A percentile compares a stretch with the other conserved stretches of the same genome.
Evolutionary conservation across 2,797 vertebrate species (phyloP).

Genomic region (Harpagifer antarcticus): DNA sequence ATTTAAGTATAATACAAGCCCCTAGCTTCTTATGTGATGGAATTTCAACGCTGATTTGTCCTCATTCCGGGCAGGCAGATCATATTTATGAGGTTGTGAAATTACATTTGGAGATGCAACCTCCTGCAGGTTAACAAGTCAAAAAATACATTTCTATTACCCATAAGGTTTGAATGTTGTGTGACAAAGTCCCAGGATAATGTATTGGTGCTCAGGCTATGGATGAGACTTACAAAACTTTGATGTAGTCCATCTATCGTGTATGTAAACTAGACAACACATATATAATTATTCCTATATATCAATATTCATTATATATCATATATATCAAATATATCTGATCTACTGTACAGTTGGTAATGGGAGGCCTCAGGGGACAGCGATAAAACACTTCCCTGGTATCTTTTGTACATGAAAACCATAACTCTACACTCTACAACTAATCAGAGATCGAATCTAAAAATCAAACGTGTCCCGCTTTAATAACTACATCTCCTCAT

Average conservation of each 20-base stretch:
- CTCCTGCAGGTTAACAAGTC: no score
- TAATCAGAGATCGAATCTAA: constrained; percentile 22
- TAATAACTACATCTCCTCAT: constrained; percentile 19
- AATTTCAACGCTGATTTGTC: no score
- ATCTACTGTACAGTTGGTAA: background rate
- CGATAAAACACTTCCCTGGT: background rate
- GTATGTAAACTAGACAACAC: background rate
- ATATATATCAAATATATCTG: no score
- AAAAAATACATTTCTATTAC: no score
- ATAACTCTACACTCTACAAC: background rate
- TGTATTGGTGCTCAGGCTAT: background rate
- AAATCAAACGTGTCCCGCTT: constrained; percentile 17
- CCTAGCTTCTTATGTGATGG: background rate
- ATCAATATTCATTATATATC: background rate
- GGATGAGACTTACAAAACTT: background rate
- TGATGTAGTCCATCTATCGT: background rate
- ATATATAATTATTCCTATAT: background rate
- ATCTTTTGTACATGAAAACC: background rate
- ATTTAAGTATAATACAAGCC: constrained; percentile 1
- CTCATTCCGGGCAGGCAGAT: no score
- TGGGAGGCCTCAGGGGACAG: background rate
- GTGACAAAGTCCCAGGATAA: no score
- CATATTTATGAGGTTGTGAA: background rate
- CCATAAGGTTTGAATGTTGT: no score
- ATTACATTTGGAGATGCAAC: background rate